Conservation (phyloP, 2,113 vertebrate genomes). For the Pterocles orientalis region DNA sequence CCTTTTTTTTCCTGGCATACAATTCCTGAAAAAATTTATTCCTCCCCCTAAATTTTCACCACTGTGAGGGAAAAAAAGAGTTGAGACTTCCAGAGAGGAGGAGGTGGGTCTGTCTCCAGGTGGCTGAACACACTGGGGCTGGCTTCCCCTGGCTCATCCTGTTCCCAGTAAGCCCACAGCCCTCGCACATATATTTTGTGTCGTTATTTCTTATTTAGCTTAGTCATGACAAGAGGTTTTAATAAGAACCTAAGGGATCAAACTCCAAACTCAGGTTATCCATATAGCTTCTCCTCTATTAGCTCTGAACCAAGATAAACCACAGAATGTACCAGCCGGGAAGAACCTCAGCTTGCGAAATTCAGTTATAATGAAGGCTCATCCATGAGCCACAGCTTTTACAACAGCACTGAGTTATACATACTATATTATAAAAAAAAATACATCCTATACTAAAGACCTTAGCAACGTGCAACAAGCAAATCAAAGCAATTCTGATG, state of each 20-base stretch:
- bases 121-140: neutral
- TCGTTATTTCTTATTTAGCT: neutral
- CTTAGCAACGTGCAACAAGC: rapidly evolving
- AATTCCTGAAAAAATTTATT: neutral
- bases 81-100: neutral
- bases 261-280: neutral
- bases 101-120: neutral
- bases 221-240: neutral
- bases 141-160: neutral
- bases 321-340: rapidly evolving
- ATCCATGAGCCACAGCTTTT: neutral
- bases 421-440: neutral
- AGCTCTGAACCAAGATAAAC: neutral
- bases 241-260: neutral
- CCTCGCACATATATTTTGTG: too few species aligned
- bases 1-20: neutral
- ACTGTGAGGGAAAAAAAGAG: neutral
- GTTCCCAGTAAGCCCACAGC: neutral
- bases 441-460: neutral
- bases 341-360: neutral
- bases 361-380: neutral
- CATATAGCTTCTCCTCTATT: neutral
- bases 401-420: neutral
- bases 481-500: neutral
- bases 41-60: neutral